Conservation (phyloP, 2,113 vertebrate genomes). For the Alaudala cheleensis region DNA sequence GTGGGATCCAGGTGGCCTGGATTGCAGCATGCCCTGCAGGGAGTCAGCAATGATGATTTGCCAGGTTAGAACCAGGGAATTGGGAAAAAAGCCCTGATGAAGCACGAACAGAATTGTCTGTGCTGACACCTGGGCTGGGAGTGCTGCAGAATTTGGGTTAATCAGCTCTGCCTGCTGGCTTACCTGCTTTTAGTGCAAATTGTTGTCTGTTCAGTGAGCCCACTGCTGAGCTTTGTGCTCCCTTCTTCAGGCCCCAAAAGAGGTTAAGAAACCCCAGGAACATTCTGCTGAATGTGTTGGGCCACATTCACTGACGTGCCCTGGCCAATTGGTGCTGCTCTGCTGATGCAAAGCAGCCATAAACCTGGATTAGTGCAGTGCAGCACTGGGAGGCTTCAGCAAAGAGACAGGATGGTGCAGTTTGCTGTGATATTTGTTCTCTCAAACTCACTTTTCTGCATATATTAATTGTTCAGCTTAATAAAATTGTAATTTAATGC, state of each 20-base stretch:
- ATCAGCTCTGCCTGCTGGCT: constrained; percentile 30
- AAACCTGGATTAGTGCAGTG: constrained; percentile 2
- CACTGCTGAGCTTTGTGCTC: background rate
- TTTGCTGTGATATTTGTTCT: background rate
- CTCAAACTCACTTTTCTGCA: background rate
- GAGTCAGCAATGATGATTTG: background rate
- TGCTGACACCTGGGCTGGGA: background rate
- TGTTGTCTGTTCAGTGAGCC: background rate
- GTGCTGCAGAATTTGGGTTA: constrained; percentile 5
- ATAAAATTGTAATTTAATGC: background rate
- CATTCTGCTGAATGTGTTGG: background rate
- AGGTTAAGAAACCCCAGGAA: constrained; percentile 35
- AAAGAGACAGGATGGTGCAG: background rate
- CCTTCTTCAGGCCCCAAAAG: background rate
- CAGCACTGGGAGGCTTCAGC: background rate
- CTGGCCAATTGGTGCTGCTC: background rate
- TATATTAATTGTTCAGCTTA: background rate
- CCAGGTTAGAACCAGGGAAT: background rate
- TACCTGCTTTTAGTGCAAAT: background rate
- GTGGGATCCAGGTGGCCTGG: background rate
- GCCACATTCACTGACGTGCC: background rate
- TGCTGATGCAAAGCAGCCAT: background rate
- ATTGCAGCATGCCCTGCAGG: background rate
- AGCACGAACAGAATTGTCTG: background rate
- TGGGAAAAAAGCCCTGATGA: background rate